Evolutionary conservation across 2,888 invertebrate species (phyloP).

Genomic region (Bombylius discolor): DNA sequence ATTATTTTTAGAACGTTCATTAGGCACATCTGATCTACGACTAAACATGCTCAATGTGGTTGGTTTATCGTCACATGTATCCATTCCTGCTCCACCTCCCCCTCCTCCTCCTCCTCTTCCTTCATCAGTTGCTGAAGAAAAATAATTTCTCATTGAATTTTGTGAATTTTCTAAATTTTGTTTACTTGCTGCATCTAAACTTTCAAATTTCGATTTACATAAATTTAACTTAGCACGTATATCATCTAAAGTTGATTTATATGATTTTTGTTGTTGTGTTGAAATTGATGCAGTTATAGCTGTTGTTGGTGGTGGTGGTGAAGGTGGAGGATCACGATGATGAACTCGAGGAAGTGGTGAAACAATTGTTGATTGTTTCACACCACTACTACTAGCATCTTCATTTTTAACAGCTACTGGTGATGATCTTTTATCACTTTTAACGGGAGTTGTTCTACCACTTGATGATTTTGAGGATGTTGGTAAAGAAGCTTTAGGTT

Average conservation of each 20-base stretch:
- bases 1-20: not conserved
- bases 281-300: slow-evolving; percentile 17
- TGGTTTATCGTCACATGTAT: not conserved
- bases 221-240: slow-evolving; percentile 31
- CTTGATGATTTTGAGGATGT: not conserved
- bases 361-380: not conserved
- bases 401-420: slow-evolving; percentile 6
- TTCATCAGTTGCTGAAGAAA: slow-evolving; percentile 22
- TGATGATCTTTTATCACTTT: not conserved
- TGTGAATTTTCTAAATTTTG: slow-evolving; percentile 29
- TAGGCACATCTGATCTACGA: not conserved
- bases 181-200: slow-evolving; percentile 29
- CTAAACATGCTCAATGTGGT: slow-evolving; percentile 8
- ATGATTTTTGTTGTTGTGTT: slow-evolving; percentile 23
- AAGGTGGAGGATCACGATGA: slow-evolving; percentile 6
- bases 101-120: not conserved
- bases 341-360: slow-evolving; percentile 1
- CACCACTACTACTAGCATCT: not conserved
- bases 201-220: slow-evolving; percentile 33
- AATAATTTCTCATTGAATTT: slow-evolving; percentile 31
- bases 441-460: not conserved
- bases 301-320: slow-evolving; percentile 13
- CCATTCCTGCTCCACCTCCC: not conserved
- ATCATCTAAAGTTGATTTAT: slow-evolving; percentile 30
- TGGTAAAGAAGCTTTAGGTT: not conserved